Base-by-base conservation (phyloP, 2,888 invertebrate species). In the Melangyna quadrimaculata region DNA sequence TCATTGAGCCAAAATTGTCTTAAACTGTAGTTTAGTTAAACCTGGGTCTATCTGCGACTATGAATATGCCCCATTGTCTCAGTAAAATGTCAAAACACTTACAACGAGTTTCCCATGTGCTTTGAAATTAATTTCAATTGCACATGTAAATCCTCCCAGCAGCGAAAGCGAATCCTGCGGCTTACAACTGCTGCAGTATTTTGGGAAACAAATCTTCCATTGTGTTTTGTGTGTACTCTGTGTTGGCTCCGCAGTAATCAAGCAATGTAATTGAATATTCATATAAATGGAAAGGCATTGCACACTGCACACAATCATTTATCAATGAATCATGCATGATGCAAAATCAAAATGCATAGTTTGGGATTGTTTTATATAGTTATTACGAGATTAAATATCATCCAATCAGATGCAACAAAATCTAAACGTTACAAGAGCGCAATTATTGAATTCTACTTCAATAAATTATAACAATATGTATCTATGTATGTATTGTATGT, bases 191-290 rank as follows among this genome's bases (percentile, higher is more conserved):
- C 14, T 29, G 29, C 55, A 55, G 10, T 17, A 17, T 55, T 17
- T 17, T 32, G 12, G n/a, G 8, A 17, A 29, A 32, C 55, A 10
- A 55, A 12, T 51, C 55, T 10, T 3, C 29, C 17, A 32, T 55
- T 55, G 29, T 55, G 17, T 55, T 3, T 1, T 4, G 3, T 48
- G 9, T 45, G 35, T 45, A n/a, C 22, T 8, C n/a, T 29, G 27
- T 17, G n/a, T 29, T 53, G 17, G 29, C 55, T 10, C 55, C n/a
- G 29, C 55, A 55, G 29, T 55, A 55, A 55, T 55, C 19, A 55
- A 55, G 32, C 55, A 10, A 17, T 55, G 55, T 55, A 55, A 55
- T 55, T 55, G 55, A 55, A 55, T 55, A 55, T 55, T 55, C 55
- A 53, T 53, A 14, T 22, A 43, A 14, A 14, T 32, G 55, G 9